Percentiles rank a stretch among this genome's conserved stretches.
phyloP scores from a whole-genome alignment of 2,797 vertebrate genomes.

The Rhabdophis nuchalis region DNA sequence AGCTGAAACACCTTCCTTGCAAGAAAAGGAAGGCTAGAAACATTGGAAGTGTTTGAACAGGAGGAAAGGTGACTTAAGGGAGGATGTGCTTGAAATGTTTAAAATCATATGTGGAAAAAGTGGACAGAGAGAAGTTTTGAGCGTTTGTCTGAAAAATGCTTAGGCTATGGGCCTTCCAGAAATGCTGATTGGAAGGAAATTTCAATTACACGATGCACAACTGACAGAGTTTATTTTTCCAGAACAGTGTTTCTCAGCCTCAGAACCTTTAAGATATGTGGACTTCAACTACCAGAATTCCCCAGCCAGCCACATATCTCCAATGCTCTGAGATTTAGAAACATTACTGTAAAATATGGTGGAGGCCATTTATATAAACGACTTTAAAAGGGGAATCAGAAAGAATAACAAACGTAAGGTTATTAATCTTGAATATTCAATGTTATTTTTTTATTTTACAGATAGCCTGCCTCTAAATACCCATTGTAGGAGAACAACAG shows the following conservation, averaged over 20 bases:
- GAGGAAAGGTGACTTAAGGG: neutral
- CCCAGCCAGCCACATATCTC: neutral
- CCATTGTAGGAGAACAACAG: neutral
- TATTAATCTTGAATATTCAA: neutral
- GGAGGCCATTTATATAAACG: neutral
- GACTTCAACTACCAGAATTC: neutral
- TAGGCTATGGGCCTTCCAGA: neutral
- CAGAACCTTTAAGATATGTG: neutral
- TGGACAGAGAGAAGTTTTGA: neutral
- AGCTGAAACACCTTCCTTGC: neutral
- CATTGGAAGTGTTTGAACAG: neutral
- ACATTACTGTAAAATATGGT: neutral
- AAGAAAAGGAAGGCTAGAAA: neutral
- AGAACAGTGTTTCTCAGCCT: neutral
- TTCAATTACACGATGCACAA: neutral
- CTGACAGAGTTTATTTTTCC: neutral
- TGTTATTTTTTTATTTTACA: neutral
- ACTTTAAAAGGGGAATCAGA: neutral
- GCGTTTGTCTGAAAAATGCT: neutral
- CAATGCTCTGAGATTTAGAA: neutral
- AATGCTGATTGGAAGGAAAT: neutral
- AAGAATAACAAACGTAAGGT: neutral
- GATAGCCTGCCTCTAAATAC: neutral
- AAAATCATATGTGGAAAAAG: neutral
- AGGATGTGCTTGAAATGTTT: neutral